Evolutionary conservation across 2,797 vertebrate species (phyloP), one percentile per base, ranked within the genome.

Genomic region (Gymnocypris eckloni): DNA sequence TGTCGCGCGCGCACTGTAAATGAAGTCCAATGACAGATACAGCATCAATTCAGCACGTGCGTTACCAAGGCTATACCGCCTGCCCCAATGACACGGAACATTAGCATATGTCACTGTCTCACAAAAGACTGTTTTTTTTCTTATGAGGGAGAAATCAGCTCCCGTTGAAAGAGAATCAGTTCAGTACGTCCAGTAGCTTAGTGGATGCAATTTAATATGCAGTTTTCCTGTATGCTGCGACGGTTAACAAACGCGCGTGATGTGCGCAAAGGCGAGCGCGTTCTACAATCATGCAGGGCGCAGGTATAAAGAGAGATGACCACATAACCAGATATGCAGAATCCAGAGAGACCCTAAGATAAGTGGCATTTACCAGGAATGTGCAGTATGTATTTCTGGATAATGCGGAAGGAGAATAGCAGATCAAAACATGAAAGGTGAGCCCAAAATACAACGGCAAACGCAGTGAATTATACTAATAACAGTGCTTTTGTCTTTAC

Each of bases 81-180:
- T 86, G 84, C 69, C 83, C 61, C 56, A 79, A 81, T 88, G 87
- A 84, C 87, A 86, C 64, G 81, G 76, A 69, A 70, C 83, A 86
- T 90, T 87, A 88, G 87, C 87, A 86, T 87, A 83, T 82, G 87
- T 88, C 81, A 86, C 79, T 88, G 86, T 83, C 78, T 88, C 84
- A 84, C 81, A 86, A 86, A 86, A 86, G 83, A 86, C 69, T 56
- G 52, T 39, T 85, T 86, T 86, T 78, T 25, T 82, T 64, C n/a
- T 84, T 78, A 33, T 85, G 69, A 81, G 73, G 73, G 79, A 81
- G 71, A 71, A 76, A 76, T 83, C 64, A 77, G 69, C 52, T 41
- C 67, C 78, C 45, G 45, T 83, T 76, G 66, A 79, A 85, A 76
- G 66, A 69, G 43, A 52, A 87, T 86, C 45, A 64, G 45, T 77